Conservation (phyloP, 2,888 invertebrate genomes). For the Lycophotia porphyrea region DNA sequence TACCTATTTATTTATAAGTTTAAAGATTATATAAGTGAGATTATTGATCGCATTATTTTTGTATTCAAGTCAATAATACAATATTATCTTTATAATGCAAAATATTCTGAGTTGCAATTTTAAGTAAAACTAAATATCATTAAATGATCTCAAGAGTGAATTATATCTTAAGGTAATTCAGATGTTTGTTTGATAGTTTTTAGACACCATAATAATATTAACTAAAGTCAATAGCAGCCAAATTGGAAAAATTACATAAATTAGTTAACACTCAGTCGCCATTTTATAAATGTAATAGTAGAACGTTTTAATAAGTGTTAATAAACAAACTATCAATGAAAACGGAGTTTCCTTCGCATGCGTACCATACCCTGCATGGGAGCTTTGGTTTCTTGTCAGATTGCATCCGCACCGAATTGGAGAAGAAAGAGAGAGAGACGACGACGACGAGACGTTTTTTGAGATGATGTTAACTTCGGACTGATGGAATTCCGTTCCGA, state of each 20-base stretch:
- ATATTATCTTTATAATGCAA: constrained; percentile 54
- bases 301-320: constrained; percentile 87
- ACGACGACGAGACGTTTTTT: too few relatives aligned
- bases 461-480: not conserved
- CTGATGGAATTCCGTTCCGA: not conserved
- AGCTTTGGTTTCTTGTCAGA: not conserved
- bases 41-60: constrained; percentile 87
- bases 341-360: constrained; percentile 29
- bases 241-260: constrained; percentile 73
- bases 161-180: constrained; percentile 68
- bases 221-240: constrained; percentile 72
- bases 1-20: constrained; percentile 73
- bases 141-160: constrained; percentile 79
- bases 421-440: too few relatives aligned
- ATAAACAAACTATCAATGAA: constrained; percentile 81
- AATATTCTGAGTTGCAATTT: constrained; percentile 63
- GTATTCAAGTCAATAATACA: constrained; percentile 73
- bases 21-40: constrained; percentile 84
- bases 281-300: constrained; percentile 86
- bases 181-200: constrained; percentile 69
- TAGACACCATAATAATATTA: constrained; percentile 60
- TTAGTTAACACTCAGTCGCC: constrained; percentile 78
- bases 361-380: not conserved
- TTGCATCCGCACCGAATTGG: not conserved
- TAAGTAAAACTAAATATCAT: constrained; percentile 68